These are phyloP conservation scores for Alcis repandata DNA, from an alignment of 2,888 invertebrate species.

Conservation along the genomic window DNA sequence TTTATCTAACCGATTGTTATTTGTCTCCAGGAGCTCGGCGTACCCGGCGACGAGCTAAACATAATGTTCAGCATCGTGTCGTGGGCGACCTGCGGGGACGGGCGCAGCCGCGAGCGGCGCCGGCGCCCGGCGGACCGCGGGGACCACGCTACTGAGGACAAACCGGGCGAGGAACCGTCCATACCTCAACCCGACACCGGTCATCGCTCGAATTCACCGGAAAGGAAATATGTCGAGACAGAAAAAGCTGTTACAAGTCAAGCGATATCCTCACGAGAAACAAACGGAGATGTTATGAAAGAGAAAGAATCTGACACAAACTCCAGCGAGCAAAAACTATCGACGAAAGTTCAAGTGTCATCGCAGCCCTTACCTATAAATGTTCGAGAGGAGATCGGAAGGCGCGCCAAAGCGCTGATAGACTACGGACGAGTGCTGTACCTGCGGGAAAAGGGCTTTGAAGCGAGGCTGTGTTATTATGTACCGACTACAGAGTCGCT, in stretches of 20 bases:
- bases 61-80: conserved; percentile 93
- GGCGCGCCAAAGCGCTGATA: conserved; percentile 91
- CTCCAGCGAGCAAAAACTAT: not conserved
- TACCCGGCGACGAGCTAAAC: conserved; percentile 89
- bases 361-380: not conserved
- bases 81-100: conserved; percentile 95
- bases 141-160: not conserved
- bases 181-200: not conserved
- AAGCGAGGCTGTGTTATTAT: conserved; percentile 88
- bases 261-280: not conserved
- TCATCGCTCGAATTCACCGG: no score
- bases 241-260: not conserved
- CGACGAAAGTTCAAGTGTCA: not conserved
- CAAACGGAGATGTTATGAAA: not conserved
- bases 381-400: conserved; percentile 82
- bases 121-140: conserved; percentile 39
- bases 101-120: conserved; percentile 84
- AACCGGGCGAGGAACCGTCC: not conserved
- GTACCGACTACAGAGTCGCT: conserved; percentile 88
- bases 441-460: conserved; percentile 86
- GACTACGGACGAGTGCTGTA: conserved; percentile 91
- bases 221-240: not conserved
- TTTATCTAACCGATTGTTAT: no score
- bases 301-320: not conserved
- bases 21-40: conserved; percentile 83